Evolutionary conservation across 2,113 vertebrate genomes (phyloP).

Genomic region (Electrona antarctica): DNA sequence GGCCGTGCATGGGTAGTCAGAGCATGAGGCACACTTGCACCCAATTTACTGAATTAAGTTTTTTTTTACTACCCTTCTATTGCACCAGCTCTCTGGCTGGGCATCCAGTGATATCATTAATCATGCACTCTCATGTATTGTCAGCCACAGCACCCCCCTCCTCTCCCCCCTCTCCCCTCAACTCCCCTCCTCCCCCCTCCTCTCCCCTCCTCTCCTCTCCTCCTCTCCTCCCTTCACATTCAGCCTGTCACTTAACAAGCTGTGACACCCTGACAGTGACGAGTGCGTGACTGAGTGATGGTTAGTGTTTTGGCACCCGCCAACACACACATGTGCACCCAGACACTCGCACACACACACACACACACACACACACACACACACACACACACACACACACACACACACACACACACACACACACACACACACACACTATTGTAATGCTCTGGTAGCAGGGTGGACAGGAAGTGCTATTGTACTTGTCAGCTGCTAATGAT

Average conservation of each 20-base stretch:
- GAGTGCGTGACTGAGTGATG: slow-evolving; percentile 65
- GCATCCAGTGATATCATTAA: slow-evolving; percentile 72
- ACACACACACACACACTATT: no score
- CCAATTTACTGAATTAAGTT: not conserved
- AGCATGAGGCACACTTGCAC: slow-evolving; percentile 16
- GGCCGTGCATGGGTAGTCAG: not conserved
- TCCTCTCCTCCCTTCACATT: slow-evolving; percentile 64
- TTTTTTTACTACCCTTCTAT: slow-evolving; percentile 54
- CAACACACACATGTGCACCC: no score
- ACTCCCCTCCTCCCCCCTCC: not conserved
- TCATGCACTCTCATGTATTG: slow-evolving; percentile 70
- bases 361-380: no score
- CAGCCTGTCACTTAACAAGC: slow-evolving; percentile 77
- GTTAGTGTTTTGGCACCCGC: no score
- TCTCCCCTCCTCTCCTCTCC: no score
- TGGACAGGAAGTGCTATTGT: slow-evolving; percentile 50
- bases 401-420: no score
- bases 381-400: no score
- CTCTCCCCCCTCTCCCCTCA: slow-evolving; percentile 33
- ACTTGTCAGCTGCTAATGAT: slow-evolving; percentile 52
- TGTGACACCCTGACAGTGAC: slow-evolving; percentile 74
- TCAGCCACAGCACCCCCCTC: slow-evolving; percentile 48
- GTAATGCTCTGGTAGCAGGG: no score
- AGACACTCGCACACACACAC: no score
- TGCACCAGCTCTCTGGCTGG: slow-evolving; percentile 51